Evolutionary conservation across 2,888 invertebrate species (phyloP), one percentile per base, ranked within the genome.

Genomic region (Rhimphoctona megacephalus): DNA sequence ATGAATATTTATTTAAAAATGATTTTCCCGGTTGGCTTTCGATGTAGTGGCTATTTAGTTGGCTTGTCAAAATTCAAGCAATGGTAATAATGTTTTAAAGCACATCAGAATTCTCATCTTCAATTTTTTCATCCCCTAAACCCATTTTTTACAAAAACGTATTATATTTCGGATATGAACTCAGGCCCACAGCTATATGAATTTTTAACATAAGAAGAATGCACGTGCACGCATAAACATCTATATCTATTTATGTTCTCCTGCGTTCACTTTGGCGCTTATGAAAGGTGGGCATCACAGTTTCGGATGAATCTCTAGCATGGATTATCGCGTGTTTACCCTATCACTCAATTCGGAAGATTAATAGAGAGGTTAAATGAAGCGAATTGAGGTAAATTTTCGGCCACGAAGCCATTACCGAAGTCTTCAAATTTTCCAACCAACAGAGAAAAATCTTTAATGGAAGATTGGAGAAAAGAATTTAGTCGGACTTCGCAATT

Each of bases 301-400:
- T 54, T 30, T 57, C 30, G 52, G 43, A 76, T 30, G 30, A 39
- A 39, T 39, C 9, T 8, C 9, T 19, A 67, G n/a, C 70, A n/a
- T 73, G 70, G 43, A 46, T 77, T 85, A 77, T 25, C 19, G 52
- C 6, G 14, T 67, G 46, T 43, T 52, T 61, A 54, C n/a, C 11
- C 17, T 67, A 72, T 81, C 77, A 76, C 54, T 39, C 6, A 43
- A 33, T n/a, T 54, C 39, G 25, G 25, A 78, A 77, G 83, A 86
- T 86, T 83, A 69, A 86, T 83, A 67, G 83, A 46, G 83, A 70
- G 74, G 82, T 85, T 83, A 80, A 83, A 80, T 57, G 67, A 61
- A 33, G 54, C 19, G 83, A 86, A 81, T 81, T 79, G 76, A 77
- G 83, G 83, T 86, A 83, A 81, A 81, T 67, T 67, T 57, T 66